Evolutionary conservation across 2,888 invertebrate genomes (phyloP).

Genomic region (Drosophila lutescens): DNA sequence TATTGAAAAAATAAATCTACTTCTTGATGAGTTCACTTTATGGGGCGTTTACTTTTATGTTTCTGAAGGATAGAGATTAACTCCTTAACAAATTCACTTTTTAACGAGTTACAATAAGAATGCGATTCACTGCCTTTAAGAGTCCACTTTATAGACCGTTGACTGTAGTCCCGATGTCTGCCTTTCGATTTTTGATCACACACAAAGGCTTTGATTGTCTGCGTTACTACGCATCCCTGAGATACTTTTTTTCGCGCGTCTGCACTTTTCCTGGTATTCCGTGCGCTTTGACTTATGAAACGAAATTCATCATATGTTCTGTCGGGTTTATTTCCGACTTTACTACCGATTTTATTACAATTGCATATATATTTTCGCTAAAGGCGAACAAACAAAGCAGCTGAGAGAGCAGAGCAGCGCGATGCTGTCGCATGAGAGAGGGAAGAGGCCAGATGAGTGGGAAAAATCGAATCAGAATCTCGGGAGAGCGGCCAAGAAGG

Average conservation of each 20-base stretch:
- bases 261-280: neutral
- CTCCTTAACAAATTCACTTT: too few relatives aligned
- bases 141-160: neutral
- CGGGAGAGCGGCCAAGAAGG: slow-evolving; percentile 60
- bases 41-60: neutral
- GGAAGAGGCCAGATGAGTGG: slow-evolving; percentile 23
- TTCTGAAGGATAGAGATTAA: too few relatives aligned
- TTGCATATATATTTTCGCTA: slow-evolving; percentile 6
- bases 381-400: slow-evolving; percentile 51
- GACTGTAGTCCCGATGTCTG: slow-evolving; percentile 12
- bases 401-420: slow-evolving; percentile 53
- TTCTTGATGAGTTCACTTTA: neutral
- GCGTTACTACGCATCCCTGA: slow-evolving; percentile 31
- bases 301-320: slow-evolving; percentile 53
- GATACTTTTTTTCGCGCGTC: slow-evolving; percentile 28
- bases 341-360: slow-evolving; percentile 48
- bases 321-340: slow-evolving; percentile 50
- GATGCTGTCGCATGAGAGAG: slow-evolving; percentile 33
- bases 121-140: too few relatives aligned
- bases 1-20: neutral
- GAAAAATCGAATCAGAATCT: slow-evolving; percentile 75
- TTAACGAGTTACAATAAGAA: neutral
- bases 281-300: slow-evolving; percentile 6
- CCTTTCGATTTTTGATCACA: slow-evolving; percentile 16
- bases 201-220: slow-evolving; percentile 29